These are phyloP conservation scores for Neria commutata DNA, from an alignment of 2,888 invertebrate species.

Conservation along the genomic window DNA sequence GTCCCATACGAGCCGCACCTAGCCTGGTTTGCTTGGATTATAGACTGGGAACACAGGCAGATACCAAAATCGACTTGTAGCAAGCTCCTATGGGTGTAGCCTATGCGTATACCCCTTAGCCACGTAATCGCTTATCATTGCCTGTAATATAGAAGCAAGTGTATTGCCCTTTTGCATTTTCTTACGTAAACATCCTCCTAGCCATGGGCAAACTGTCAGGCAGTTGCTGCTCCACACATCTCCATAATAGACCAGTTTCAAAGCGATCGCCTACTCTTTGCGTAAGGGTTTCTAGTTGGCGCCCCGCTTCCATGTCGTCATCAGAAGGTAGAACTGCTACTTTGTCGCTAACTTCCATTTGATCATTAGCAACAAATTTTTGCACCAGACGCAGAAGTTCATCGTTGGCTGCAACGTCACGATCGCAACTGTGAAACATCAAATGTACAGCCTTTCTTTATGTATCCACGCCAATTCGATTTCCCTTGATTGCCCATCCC, in stretches of 20 bases:
- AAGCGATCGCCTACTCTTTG: not conserved
- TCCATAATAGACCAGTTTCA: not conserved
- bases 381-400: no score
- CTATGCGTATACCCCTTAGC: conserved; percentile 1
- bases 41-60: not conserved
- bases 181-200: not conserved
- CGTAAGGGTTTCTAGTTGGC: not conserved
- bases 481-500: no score
- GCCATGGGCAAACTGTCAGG: not conserved
- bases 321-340: no score
- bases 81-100: no score
- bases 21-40: not conserved
- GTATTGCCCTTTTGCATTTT: not conserved
- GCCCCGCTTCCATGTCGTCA: no score
- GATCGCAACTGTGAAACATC: no score
- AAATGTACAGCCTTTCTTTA: no score
- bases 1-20: no score
- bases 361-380: no score
- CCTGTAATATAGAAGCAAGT: not conserved
- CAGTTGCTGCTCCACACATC: not conserved
- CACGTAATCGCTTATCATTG: not conserved
- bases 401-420: no score
- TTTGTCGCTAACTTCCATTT: no score
- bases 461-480: no score
- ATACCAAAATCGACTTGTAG: not conserved